These are phyloP conservation scores for Trematocara stigmaticum DNA, from an alignment of 2,113 vertebrate species.

Conservation along the genomic window DNA sequence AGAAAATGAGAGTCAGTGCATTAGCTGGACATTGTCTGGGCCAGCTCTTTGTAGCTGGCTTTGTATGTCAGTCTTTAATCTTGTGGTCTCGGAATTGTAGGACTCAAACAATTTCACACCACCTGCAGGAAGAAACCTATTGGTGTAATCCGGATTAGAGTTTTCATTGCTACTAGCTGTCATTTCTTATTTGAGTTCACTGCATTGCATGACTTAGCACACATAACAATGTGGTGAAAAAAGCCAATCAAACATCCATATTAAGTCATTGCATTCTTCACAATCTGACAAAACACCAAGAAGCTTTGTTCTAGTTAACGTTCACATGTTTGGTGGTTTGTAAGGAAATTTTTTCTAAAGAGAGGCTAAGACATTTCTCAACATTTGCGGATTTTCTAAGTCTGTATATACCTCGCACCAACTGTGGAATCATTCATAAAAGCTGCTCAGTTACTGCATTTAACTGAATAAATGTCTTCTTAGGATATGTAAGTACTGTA, in stretches of 20 bases:
- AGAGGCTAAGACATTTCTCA: not conserved
- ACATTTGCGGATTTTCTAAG: not conserved
- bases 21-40: not conserved
- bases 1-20: not conserved
- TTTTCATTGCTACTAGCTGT: not conserved
- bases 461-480: not conserved
- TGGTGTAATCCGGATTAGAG: slow-evolving; percentile 55
- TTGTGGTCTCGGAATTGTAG: slow-evolving; percentile 19
- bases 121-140: slow-evolving; percentile 33
- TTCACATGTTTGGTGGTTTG: not conserved
- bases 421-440: not conserved
- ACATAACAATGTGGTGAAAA: not conserved
- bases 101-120: slow-evolving; percentile 47
- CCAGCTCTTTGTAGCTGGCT: not conserved
- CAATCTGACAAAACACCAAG: not conserved
- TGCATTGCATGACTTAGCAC: not conserved
- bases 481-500: not conserved
- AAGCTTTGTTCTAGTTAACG: not conserved
- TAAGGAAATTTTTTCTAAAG: too few species aligned
- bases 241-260: not conserved
- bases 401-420: not conserved
- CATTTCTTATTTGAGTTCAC: slow-evolving; percentile 17
- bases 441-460: not conserved
- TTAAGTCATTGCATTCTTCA: not conserved
- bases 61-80: slow-evolving; percentile 24